phyloP scores from a whole-genome alignment of 2,888 invertebrate species.

The Nephrotoma guestfalica region DNA sequence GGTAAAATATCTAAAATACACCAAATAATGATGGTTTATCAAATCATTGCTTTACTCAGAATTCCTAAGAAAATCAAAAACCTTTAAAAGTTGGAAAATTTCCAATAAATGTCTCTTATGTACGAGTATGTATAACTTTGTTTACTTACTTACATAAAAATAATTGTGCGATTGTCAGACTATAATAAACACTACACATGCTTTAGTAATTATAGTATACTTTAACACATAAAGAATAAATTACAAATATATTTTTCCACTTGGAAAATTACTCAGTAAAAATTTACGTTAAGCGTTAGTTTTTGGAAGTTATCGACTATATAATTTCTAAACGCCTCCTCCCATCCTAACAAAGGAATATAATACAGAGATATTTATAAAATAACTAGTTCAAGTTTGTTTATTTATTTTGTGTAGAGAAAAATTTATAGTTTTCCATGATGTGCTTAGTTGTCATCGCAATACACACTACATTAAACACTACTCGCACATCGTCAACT shows the following conservation, averaged over 20 bases:
- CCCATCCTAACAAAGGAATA: neutral
- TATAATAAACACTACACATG: neutral
- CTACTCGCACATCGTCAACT: neutral
- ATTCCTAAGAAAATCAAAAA: neutral
- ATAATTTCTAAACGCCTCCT: neutral
- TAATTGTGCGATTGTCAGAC: neutral
- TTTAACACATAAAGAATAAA: neutral
- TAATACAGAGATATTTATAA: neutral
- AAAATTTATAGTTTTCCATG: neutral
- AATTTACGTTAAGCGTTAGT: neutral
- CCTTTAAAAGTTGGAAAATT: neutral
- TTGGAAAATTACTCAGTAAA: neutral
- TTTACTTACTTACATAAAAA: neutral
- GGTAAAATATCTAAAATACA: neutral
- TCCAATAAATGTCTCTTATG: neutral
- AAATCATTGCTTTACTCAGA: neutral
- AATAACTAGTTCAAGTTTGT: neutral
- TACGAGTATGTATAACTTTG: neutral
- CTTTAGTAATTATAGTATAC: neutral
- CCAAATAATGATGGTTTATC: neutral
- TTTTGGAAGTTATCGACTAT: neutral
- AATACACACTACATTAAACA: too few relatives aligned
- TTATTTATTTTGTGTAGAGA: neutral
- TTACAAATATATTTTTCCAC: neutral
- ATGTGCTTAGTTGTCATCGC: neutral